phyloP scores from a whole-genome alignment of 2,888 invertebrate species.

The Cybosia mesomella region DNA sequence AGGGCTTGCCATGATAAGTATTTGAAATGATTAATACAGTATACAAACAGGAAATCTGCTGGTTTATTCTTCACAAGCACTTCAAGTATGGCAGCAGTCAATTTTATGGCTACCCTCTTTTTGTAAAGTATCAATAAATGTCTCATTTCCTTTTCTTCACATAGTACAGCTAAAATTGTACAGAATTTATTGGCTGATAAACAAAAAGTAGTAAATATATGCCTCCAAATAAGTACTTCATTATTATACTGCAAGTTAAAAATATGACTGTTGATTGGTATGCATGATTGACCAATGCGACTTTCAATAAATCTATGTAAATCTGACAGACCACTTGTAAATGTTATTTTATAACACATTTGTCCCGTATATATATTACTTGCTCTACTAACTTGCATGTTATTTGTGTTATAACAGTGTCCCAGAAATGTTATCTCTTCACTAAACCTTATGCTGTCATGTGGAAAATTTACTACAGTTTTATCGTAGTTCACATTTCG shows the following conservation, averaged over 20 bases:
- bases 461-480: constrained; percentile 75
- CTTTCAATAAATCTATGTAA: constrained; percentile 75
- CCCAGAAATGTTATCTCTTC: constrained; percentile 77
- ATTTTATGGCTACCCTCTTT: constrained; percentile 75
- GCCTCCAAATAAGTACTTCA: constrained; percentile 75
- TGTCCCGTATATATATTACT: constrained; percentile 74
- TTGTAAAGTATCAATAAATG: constrained; percentile 72
- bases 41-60: constrained; percentile 64
- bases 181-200: constrained; percentile 83
- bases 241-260: constrained; percentile 76
- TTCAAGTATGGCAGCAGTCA: constrained; percentile 74
- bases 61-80: constrained; percentile 68
- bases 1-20: constrained; percentile 79
- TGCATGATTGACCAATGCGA: constrained; percentile 78
- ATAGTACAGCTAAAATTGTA: constrained; percentile 75
- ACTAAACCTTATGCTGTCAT: constrained; percentile 62
- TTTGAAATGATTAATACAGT: constrained; percentile 81
- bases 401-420: constrained; percentile 73
- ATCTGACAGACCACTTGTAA: constrained; percentile 68
- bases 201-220: constrained; percentile 78
- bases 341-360: constrained; percentile 82
- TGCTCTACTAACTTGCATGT: constrained; percentile 74
- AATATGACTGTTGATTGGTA: constrained; percentile 76
- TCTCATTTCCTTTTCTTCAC: constrained; percentile 65
- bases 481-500: constrained; percentile 79